Conservation (phyloP, 2,888 invertebrate species). For the Geophilus truncorum region DNA sequence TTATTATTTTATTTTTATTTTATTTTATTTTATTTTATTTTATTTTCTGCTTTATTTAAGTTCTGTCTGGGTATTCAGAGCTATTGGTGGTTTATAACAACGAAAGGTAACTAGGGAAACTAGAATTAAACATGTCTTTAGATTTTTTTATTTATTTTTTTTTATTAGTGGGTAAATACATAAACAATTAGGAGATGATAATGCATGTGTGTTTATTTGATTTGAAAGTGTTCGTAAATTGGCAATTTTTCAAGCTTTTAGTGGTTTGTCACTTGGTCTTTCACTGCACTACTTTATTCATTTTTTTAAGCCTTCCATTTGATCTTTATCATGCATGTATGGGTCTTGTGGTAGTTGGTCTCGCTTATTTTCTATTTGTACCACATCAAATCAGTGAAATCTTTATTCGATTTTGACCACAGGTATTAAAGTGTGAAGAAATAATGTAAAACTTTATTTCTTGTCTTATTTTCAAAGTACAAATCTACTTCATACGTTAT, state of each 20-base stretch:
- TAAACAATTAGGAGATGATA: neutral
- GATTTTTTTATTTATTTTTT: neutral
- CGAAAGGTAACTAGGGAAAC: neutral
- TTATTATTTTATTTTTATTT: neutral
- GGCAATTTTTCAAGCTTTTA: neutral
- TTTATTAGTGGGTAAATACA: neutral
- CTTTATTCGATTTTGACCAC: too few species aligned
- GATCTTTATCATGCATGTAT: slow-evolving; percentile 3
- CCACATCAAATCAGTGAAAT: neutral
- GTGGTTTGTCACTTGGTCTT: slow-evolving; percentile 27
- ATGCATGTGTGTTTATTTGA: slow-evolving; percentile 5
- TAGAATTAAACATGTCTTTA: neutral
- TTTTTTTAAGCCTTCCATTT: neutral
- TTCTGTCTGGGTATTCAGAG: neutral
- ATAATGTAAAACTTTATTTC: too few species aligned
- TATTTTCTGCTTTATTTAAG: neutral
- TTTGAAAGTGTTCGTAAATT: neutral
- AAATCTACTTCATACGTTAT: too few species aligned
- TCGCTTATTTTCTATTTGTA: neutral
- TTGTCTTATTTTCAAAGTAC: too few species aligned
- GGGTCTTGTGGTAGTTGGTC: neutral
- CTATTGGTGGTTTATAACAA: slow-evolving; percentile 4
- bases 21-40: slow-evolving; percentile 7
- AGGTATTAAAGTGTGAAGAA: too few species aligned
- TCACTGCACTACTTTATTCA: slow-evolving; percentile 19